Conservation (phyloP, 2,888 invertebrate genomes). For the Helobdella robusta region DNA sequence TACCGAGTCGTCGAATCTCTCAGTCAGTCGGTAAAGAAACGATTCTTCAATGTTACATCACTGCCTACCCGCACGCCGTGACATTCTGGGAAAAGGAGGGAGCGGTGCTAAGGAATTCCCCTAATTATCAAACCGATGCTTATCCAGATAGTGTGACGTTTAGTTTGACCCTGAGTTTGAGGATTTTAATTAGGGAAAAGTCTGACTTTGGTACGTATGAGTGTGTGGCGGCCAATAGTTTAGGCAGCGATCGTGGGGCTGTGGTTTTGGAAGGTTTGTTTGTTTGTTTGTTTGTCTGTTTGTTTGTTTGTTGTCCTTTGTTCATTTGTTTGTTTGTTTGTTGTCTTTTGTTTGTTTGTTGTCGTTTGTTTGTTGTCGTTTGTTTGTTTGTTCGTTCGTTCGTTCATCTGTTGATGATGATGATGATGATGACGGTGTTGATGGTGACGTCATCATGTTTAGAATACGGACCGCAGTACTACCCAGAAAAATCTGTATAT, state of each 20-base stretch:
- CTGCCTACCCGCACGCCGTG: constrained; percentile 40
- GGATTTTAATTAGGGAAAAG: constrained; percentile 1
- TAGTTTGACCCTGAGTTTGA: constrained; percentile 17
- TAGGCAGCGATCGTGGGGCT: constrained; percentile 13
- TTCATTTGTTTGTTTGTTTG: too few species aligned
- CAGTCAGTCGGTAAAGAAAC: constrained; percentile 40
- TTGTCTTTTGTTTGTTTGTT: too few species aligned
- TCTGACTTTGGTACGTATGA: constrained; percentile 14
- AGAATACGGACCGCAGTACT: too few species aligned
- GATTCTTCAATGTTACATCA: constrained; percentile 42
- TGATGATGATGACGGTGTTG: too few species aligned
- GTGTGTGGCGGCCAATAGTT: constrained; percentile 18
- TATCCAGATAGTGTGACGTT: constrained; percentile 38
- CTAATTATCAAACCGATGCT: constrained; percentile 41
- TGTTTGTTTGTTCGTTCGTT: too few species aligned
- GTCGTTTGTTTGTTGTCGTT: too few species aligned
- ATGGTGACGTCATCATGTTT: too few species aligned
- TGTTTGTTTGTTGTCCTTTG: too few species aligned
- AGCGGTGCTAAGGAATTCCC: constrained; percentile 36
- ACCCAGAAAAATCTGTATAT: too few species aligned
- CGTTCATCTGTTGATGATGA: too few species aligned
- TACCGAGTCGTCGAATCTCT: constrained; percentile 39
- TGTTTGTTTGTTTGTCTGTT: too few species aligned
- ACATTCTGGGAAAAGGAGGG: constrained; percentile 40
- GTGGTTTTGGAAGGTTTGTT: constrained; percentile 13